Base-by-base conservation (phyloP, 2,888 invertebrate genomes). In the Pimpla rufipes region DNA sequence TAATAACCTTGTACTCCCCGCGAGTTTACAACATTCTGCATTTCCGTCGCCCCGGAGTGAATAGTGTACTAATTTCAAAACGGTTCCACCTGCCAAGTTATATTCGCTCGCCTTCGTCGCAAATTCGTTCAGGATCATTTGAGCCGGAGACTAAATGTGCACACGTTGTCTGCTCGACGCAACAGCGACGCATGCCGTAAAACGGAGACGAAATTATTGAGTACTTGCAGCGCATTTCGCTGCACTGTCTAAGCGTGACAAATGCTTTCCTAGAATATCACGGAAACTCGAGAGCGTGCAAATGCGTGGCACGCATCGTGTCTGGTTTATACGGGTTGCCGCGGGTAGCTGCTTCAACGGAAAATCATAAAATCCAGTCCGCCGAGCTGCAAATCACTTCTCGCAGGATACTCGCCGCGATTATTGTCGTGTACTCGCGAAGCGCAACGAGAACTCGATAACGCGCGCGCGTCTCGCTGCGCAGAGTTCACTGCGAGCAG, bases 371-470 rank as follows among this genome's bases (percentile, higher is more conserved):
- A 71, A 71, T 71, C 7, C 42, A 55, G 79, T 62, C 16, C 37
- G 55, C 55, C 73, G 59, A 67, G 52, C 78, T 85, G 87, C 87
- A 88, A 88, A 88, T 88, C 88, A 88, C 83, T 81, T 59, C 10
- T 3, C 35, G 29, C 42, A 79, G 67, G 64, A 42, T 79, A 79
- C 82, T 68, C 75, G 59, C 68, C 77, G 85, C 89, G 89, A 90
- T 91, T 90, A 90, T 90, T 89, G 85, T 84, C 85, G 29, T 45
- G 45, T 45, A 45, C n/a, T 42, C 42, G 42, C 5, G 29, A 40
- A 45, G 40, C 10, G 59, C 35, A 13, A 45, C 35, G 87, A 88
- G 88, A 91, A 91, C 87, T 89, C 87, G 89, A 90, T 91, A 90
- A 90, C 87, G 89, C 87, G 79, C n/a, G n/a, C n/a, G n/a, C n/a